Conservation (phyloP, 2,888 invertebrate species). For the Nowickia ferox region DNA sequence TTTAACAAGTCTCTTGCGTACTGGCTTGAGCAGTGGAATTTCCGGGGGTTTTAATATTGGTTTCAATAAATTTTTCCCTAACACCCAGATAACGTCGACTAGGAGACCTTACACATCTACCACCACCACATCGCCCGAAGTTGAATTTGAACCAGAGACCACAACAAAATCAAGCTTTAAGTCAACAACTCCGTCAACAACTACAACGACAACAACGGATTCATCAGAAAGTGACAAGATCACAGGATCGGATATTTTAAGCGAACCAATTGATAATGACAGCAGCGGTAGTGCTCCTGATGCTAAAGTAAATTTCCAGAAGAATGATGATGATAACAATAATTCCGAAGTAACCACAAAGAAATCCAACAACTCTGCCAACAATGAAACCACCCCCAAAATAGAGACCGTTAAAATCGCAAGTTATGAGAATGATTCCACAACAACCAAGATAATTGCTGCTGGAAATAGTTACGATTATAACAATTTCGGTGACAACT, state of each 20-base stretch:
- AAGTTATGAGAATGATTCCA: conserved; percentile 1
- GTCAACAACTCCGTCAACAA: conserved; percentile 4
- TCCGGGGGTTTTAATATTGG: conserved; percentile 49
- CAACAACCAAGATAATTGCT: neutral
- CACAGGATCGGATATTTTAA: neutral
- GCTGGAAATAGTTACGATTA: neutral
- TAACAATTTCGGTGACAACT: conserved; percentile 4
- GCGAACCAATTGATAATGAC: conserved; percentile 14
- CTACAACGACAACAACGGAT: conserved; percentile 2
- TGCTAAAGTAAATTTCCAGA: neutral
- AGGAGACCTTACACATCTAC: conserved; percentile 41
- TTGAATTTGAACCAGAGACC: conserved; percentile 37
- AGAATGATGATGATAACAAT: neutral
- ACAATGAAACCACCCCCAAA: neutral
- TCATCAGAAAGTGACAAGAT: conserved; percentile 1
- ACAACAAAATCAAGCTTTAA: neutral
- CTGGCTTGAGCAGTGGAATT: neutral
- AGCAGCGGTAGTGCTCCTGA: neutral
- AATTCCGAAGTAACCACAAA: neutral
- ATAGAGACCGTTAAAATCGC: neutral
- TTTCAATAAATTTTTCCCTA: conserved; percentile 27
- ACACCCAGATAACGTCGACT: neutral
- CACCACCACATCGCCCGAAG: conserved; percentile 22
- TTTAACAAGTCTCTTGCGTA: conserved; percentile 18
- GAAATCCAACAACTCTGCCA: neutral